Base-by-base conservation (phyloP, 2,888 invertebrate species). In the Smittia sp. region DNA sequence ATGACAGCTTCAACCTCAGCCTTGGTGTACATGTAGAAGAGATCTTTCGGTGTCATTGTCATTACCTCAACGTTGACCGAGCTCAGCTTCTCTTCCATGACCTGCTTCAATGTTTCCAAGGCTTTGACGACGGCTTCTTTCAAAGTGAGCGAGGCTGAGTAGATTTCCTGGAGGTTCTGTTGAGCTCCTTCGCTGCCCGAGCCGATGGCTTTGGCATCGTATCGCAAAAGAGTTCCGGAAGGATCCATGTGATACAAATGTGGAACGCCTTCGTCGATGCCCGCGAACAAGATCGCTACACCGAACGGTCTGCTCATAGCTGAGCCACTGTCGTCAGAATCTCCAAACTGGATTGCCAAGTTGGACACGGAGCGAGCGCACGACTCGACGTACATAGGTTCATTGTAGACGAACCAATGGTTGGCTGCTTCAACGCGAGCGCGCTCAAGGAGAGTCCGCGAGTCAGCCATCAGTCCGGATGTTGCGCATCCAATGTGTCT, bases 131-230 rank as follows among this genome's bases (percentile, higher is more conserved):
- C 91, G 0, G 98, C 98, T 84, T 98, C 98, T 76, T 90, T 89
- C 69, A 99, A 82, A 0, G 93, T 94, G 93, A 99, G 96, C 22
- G 94, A 92, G 85, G 94, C 86, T 77, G 89, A 88, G 77, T 86
- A 90, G 13, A 87, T 85, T 78, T 90, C 90, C 83, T 90, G 84
- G 74, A 90, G 83, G 79, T 96, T 95, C 82, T 99, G 98, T 81
- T 99, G 98, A 66, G 99, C 99, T 0, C 98, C 99, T 84, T 99
- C 99, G 77, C 96, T 96, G 39, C 98, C 99, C 0, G 99, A 98
- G 0, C 99, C 99, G 77, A 99, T 99, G 1, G 99, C 98, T 84
- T 99, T 99, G 38, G 99, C 99, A 79, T 96, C 93, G 83, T 96
- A 99, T 80, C 96, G 93, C 75, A 98, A 96, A 83, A 96, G 99